These are phyloP conservation scores for Helobdella robusta DNA, from an alignment of 2,888 invertebrate species.

Conservation along the genomic window DNA sequence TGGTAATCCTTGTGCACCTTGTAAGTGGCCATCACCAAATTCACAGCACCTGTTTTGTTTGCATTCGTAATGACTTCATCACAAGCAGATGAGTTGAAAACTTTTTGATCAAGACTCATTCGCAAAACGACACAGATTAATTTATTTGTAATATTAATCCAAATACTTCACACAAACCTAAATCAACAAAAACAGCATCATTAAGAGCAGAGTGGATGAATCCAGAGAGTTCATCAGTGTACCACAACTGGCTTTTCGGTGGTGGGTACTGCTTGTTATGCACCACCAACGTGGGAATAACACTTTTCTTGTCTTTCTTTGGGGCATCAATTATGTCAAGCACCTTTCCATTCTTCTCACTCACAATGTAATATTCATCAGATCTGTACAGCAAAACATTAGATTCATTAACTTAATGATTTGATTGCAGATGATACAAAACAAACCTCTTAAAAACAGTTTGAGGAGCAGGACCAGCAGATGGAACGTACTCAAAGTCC, in stretches of 20 bases:
- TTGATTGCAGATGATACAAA: neutral
- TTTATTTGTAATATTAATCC: too few species aligned
- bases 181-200: constrained; percentile 28
- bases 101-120: too few species aligned
- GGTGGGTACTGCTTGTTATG: constrained; percentile 14
- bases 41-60: neutral
- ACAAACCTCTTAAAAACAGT: constrained; percentile 20
- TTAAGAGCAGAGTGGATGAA: constrained; percentile 30
- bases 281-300: constrained; percentile 21
- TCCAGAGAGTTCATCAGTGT: constrained; percentile 27
- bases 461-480: constrained; percentile 21
- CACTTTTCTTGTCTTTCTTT: constrained; percentile 19
- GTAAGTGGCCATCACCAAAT: constrained; percentile 22
- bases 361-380: constrained; percentile 24
- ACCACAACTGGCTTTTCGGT: constrained; percentile 31
- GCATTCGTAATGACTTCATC: too few species aligned
- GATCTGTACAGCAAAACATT: constrained; percentile 7
- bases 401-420: neutral
- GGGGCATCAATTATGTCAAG: constrained; percentile 26
- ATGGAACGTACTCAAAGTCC: constrained; percentile 14
- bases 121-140: too few species aligned
- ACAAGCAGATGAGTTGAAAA: too few species aligned
- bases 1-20: constrained; percentile 23
- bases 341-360: constrained; percentile 28
- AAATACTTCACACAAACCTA: constrained; percentile 15